Conservation (phyloP, 2,113 vertebrate species). For the Vulpes ferrilata region DNA sequence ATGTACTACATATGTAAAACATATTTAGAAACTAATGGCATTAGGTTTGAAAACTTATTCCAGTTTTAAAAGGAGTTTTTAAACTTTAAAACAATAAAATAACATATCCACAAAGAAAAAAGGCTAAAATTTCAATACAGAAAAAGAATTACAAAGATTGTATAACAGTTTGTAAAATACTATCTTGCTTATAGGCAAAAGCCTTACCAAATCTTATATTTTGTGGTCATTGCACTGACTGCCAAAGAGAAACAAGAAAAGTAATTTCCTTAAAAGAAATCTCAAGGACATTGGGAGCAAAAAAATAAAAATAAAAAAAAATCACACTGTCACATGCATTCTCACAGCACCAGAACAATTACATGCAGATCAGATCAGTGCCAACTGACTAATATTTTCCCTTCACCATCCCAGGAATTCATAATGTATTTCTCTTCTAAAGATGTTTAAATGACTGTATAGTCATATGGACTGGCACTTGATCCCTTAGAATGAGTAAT, state of each 20-base stretch:
- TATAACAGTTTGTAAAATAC: neutral
- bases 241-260: constrained; percentile 26
- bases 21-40: constrained; percentile 34
- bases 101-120: neutral
- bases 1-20: constrained; percentile 3
- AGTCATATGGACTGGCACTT: constrained; percentile 46
- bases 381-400: neutral
- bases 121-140: constrained; percentile 26
- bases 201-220: neutral
- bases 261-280: constrained; percentile 49
- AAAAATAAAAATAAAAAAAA: neutral
- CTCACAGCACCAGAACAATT: constrained; percentile 1
- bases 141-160: constrained; percentile 14
- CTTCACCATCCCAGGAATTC: constrained; percentile 55
- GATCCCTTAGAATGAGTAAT: neutral
- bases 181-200: neutral
- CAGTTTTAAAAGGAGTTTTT: constrained; percentile 30
- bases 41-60: constrained; percentile 38
- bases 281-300: neutral
- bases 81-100: constrained; percentile 40
- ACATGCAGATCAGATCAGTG: neutral
- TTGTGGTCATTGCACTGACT: constrained; percentile 14
- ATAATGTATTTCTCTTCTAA: constrained; percentile 47
- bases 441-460: constrained; percentile 1
- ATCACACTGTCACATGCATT: constrained; percentile 7